phyloP scores from a whole-genome alignment of 64 coral and sea anemone genomes.

The Porites australiensis region DNA sequence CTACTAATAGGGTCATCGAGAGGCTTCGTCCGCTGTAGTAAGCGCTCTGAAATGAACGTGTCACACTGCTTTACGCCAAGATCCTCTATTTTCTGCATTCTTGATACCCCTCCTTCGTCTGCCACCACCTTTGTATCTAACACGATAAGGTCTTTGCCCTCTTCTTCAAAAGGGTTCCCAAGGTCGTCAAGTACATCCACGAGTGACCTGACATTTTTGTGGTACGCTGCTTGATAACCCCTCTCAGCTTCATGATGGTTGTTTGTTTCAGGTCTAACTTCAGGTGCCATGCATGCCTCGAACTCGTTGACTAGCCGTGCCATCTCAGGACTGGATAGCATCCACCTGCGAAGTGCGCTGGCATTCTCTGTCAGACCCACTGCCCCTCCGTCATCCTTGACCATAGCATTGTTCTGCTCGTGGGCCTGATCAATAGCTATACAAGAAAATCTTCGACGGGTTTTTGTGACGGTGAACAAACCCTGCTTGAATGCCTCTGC shows the following conservation, averaged over 20 bases:
- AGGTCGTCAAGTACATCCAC: slow-evolving; percentile 34
- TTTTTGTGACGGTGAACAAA: background rate
- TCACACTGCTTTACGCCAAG: slow-evolving; percentile 25
- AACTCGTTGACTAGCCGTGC: background rate
- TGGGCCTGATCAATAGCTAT: background rate
- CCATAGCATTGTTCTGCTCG: background rate
- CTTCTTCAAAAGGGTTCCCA: slow-evolving; percentile 53
- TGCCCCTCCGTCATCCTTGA: background rate
- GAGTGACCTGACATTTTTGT: slow-evolving; percentile 1
- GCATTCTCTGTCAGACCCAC: background rate
- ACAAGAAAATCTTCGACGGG: background rate
- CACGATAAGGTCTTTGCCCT: slow-evolving; percentile 27
- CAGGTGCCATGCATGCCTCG: background rate
- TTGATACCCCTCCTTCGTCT: background rate
- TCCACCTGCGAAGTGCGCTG: background rate
- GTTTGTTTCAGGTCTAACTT: too few relatives aligned
- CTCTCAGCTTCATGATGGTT: slow-evolving; percentile 34
- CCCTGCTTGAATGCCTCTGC: background rate
- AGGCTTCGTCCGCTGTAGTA: background rate
- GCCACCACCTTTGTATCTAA: slow-evolving; percentile 44
- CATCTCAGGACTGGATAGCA: background rate
- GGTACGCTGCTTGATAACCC: background rate
- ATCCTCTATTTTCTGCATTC: background rate
- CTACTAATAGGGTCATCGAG: background rate
- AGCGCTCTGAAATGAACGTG: slow-evolving; percentile 16